A percentile compares a stretch with the other conserved stretches of the same genome.
Evolutionary conservation across 2,888 invertebrate species (phyloP).

Genomic region (Rotaria macrura): DNA sequence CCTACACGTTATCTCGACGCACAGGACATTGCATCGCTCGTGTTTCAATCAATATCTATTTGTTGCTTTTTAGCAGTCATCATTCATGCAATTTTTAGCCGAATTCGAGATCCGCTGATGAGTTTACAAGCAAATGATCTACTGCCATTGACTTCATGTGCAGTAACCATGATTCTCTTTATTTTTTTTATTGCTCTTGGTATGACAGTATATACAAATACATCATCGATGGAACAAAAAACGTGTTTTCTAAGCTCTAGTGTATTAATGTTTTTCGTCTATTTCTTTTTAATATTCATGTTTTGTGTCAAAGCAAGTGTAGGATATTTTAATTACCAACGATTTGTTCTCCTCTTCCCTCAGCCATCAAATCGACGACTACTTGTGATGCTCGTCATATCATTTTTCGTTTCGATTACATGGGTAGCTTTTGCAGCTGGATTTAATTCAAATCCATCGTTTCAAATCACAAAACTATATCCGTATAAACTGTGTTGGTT

Average conservation of each 20-base stretch:
- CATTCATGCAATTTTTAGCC: not conserved
- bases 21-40: not conserved
- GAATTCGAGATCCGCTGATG: not conserved
- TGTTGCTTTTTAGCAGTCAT: not conserved
- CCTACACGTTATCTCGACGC: not conserved
- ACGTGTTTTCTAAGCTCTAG: not conserved
- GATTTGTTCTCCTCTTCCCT: not conserved
- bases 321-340: not conserved
- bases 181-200: not conserved
- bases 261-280: not conserved
- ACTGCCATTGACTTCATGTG: not conserved
- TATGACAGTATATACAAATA: not conserved
- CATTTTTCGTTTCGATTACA: not conserved
- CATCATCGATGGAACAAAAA: not conserved
- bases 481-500: not conserved
- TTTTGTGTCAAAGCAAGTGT: not conserved
- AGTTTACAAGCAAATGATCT: not conserved
- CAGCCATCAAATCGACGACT: not conserved
- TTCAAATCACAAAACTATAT: not conserved
- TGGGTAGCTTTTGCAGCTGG: not conserved
- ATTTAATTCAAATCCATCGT: not conserved
- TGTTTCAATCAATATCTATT: not conserved
- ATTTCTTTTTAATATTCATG: not conserved
- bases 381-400: not conserved
- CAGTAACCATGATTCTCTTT: not conserved